Percentiles rank a stretch among this genome's conserved stretches.
Evolutionary conservation across 2,888 invertebrate species (phyloP).

Genomic region (Ennomos erosarius): DNA sequence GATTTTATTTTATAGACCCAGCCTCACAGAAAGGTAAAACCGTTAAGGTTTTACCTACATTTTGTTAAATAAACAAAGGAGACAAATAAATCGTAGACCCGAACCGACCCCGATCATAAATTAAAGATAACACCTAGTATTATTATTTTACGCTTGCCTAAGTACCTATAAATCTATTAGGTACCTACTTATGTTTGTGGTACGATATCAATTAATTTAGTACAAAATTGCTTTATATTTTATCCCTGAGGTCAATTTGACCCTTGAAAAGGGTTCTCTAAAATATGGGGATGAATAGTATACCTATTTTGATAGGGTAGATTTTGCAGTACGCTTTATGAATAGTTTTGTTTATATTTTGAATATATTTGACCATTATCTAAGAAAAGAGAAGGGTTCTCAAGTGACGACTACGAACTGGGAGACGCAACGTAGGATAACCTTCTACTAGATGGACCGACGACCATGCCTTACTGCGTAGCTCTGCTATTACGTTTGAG

Average conservation of each 20-base stretch:
- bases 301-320: no score
- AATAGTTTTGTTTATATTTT: no score
- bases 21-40: no score
- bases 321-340: background rate
- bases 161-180: slow-evolving; percentile 14
- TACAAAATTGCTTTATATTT: slow-evolving; percentile 22
- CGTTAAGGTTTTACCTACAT: no score
- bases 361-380: no score
- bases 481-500: no score
- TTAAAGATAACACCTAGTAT: slow-evolving; percentile 19
- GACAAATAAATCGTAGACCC: slow-evolving; percentile 8
- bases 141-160: slow-evolving; percentile 1
- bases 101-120: slow-evolving; percentile 10
- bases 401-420: no score
- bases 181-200: background rate
- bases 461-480: no score
- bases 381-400: no score
- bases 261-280: slow-evolving; percentile 16
- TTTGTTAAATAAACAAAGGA: slow-evolving; percentile 1
- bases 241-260: slow-evolving; percentile 24
- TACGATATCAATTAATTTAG: slow-evolving; percentile 21
- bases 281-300: slow-evolving; percentile 16
- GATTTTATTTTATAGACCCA: no score
- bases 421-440: no score
- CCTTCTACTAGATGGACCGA: no score